A percentile compares a stretch with the other conserved stretches of the same genome.
phyloP scores from a whole-genome alignment of 2,888 invertebrate species.

The Shargacucullia verbasci region DNA sequence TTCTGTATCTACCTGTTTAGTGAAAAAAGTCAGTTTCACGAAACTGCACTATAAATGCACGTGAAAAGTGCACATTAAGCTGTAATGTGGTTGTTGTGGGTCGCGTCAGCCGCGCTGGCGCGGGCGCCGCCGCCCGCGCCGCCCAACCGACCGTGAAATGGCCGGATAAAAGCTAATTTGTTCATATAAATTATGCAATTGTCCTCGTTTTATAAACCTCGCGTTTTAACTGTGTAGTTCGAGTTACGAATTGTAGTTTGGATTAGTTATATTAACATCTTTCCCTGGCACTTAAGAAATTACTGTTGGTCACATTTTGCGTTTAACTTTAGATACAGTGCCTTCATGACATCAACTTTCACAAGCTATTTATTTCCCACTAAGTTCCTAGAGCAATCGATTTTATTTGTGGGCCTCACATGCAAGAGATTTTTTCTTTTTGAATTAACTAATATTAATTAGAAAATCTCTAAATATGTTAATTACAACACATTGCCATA shows the following conservation, averaged over 20 bases:
- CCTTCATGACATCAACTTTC: too few species aligned
- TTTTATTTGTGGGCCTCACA: too few species aligned
- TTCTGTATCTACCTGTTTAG: background rate
- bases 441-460: too few species aligned
- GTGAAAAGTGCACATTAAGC: slow-evolving; percentile 45
- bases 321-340: background rate
- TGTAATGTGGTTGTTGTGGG: slow-evolving; percentile 29
- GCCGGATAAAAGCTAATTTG: slow-evolving; percentile 37
- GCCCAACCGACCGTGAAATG: slow-evolving; percentile 31
- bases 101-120: background rate
- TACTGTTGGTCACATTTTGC: too few species aligned
- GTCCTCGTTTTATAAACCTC: slow-evolving; percentile 29
- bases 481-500: too few species aligned
- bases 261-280: background rate
- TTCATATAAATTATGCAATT: slow-evolving; percentile 34
- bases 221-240: slow-evolving; percentile 20
- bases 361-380: too few species aligned
- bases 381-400: too few species aligned
- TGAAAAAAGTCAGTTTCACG: slow-evolving; percentile 2
- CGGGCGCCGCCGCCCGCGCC: too few species aligned
- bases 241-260: slow-evolving; percentile 20
- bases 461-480: too few species aligned
- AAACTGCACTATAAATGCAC: slow-evolving; percentile 41
- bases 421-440: too few species aligned
- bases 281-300: slow-evolving; percentile 1